Base-by-base conservation (phyloP, 2,797 vertebrate species). In the Microtus obscurus region DNA sequence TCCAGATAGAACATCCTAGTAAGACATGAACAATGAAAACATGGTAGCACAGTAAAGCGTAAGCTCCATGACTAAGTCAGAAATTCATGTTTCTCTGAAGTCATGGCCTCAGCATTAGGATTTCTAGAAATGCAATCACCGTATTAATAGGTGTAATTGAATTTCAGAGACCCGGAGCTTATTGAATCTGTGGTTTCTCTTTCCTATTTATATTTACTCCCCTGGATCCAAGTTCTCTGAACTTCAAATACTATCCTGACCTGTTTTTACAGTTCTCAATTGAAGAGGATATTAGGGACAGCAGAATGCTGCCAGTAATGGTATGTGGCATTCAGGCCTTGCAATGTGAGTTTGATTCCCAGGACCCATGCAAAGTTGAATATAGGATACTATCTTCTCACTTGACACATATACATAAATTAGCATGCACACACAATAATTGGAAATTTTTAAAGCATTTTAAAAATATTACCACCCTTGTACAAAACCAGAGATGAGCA, bases 1-100 rank as follows among this genome's bases (percentile, higher is more conserved):
- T 65, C 69, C 91, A 85, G 73, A 90, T 69, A 48, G 83, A 95
- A 90, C 79, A 48, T 80, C 34, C 67, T 40, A 67, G 53, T 93
- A 61, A 87, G 12, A 4, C 14, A 25, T 59, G 86, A 91, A 51
- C 67, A 89, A 85, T 53, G 51, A 93, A 86, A 96, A 69, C 37
- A 74, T 56, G 71, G 27, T 16, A 76, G 31, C 29, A 27, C 43
- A 76, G 56, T 69, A 69, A 73, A 82, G 76, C 76, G 48, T 69
- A 86, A 59, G 59, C 14, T 80, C 14, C 34, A 61, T 76, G 16
- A 95, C 11, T 6, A 77, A n/a, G 40, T 45, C 61, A 95, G 56
- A 95, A 87, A 82, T 93, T 69, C 65, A 71, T 87, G 48, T 63
- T 63, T 89, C 12, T 59, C 40, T 63, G 40, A 48, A 89, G 87